Conservation (phyloP, 2,888 invertebrate species). For the Chymomyza procnemis region DNA sequence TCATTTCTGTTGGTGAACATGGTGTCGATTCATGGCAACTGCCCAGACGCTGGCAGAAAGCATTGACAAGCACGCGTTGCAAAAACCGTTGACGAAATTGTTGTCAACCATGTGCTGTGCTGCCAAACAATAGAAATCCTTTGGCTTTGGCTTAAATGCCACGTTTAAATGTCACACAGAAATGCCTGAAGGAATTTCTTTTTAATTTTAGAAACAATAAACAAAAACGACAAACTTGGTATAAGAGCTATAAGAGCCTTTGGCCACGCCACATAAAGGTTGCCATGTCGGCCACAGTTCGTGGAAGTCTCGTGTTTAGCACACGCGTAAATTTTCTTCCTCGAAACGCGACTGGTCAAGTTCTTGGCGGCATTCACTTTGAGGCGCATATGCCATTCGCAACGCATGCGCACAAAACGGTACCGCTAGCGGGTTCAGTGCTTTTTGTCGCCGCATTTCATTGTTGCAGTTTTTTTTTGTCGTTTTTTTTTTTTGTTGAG, state of each 20-base stretch:
- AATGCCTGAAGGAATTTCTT: conserved; percentile 56
- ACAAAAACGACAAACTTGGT: conserved; percentile 17
- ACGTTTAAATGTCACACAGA: conserved; percentile 20
- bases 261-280: conserved; percentile 59
- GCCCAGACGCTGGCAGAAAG: background rate
- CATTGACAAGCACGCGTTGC: conserved; percentile 8
- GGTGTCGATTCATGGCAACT: background rate
- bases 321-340: conserved; percentile 78
- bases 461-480: conserved; percentile 48
- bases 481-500: conserved; percentile 4
- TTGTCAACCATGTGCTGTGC: background rate
- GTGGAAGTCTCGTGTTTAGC: conserved; percentile 79
- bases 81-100: conserved; percentile 52
- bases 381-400: conserved; percentile 74
- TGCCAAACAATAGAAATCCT: conserved; percentile 69
- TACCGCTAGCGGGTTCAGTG: conserved; percentile 70
- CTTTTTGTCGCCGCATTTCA: conserved; percentile 57
- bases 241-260: conserved; percentile 21
- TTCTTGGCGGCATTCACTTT: conserved; percentile 73
- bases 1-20: conserved; percentile 17
- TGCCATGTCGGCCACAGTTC: conserved; percentile 56
- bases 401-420: conserved; percentile 78
- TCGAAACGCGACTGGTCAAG: conserved; percentile 26
- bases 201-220: conserved; percentile 57
- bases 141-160: conserved; percentile 49